A percentile compares a stretch with the other conserved stretches of the same genome.
Conservation (phyloP, 2,113 vertebrate genomes). For the Trinectes maculatus region DNA sequence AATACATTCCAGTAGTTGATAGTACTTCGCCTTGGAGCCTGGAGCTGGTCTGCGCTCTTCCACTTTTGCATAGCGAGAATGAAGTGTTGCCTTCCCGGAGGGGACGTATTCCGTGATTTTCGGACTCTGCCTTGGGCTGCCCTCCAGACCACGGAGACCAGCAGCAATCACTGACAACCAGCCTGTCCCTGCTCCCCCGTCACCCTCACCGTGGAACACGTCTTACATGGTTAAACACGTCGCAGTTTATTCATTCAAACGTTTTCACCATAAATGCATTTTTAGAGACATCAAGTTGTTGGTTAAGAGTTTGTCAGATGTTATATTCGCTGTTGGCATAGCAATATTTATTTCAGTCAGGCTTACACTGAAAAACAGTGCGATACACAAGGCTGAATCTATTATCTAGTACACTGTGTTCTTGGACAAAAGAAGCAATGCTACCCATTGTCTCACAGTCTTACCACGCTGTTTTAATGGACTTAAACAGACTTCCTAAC, state of each 20-base stretch:
- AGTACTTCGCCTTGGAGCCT: constrained; percentile 1
- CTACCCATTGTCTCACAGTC: not conserved
- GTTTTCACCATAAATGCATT: constrained; percentile 2
- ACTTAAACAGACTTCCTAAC: not conserved
- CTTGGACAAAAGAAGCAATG: not conserved
- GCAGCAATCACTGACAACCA: constrained; percentile 33
- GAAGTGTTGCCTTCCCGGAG: constrained; percentile 38
- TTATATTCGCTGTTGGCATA: not conserved
- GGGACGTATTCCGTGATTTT: constrained; percentile 55
- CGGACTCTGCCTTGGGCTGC: constrained; percentile 55
- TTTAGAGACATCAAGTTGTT: not conserved
- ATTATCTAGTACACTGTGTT: constrained; percentile 15
- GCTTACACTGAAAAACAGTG: not conserved
- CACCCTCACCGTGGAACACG: constrained; percentile 29
- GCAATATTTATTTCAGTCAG: constrained; percentile 6
- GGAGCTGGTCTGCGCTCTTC: constrained; percentile 32
- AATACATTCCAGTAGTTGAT: not conserved
- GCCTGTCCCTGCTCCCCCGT: constrained; percentile 22
- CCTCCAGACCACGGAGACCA: constrained; percentile 50
- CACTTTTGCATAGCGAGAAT: constrained; percentile 16
- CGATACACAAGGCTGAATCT: constrained; percentile 2
- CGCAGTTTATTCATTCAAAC: constrained; percentile 29
- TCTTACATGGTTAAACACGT: not conserved
- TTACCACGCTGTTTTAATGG: not conserved
- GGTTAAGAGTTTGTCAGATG: not conserved